phyloP scores from a whole-genome alignment of 2,113 vertebrate genomes.

The Bungarus multicinctus region DNA sequence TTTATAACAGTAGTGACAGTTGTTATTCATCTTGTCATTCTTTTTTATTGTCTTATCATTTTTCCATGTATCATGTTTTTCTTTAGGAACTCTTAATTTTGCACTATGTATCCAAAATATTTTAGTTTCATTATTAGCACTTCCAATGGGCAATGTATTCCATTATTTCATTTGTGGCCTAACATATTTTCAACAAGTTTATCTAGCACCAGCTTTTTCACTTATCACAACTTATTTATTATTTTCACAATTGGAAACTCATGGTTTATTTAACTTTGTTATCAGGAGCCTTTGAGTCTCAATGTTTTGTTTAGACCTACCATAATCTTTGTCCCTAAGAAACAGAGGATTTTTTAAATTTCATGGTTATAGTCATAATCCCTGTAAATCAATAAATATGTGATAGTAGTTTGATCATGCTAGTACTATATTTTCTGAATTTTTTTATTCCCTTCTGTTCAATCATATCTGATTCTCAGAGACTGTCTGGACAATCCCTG shows the following conservation, averaged over 20 bases:
- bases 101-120: background rate
- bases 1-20: background rate
- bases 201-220: background rate
- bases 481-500: background rate
- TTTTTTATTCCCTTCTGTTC: background rate
- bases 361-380: background rate
- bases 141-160: background rate
- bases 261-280: background rate
- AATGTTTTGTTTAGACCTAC: background rate
- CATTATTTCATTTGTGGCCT: background rate
- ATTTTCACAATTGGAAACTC: background rate
- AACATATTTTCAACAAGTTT: background rate
- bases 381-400: background rate
- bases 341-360: background rate
- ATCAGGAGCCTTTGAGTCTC: background rate
- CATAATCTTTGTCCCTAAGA: background rate
- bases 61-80: background rate
- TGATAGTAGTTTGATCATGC: background rate
- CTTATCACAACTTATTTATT: background rate
- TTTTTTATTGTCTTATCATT: background rate
- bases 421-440: background rate
- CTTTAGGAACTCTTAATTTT: background rate
- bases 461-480: background rate
- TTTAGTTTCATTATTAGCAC: background rate
- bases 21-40: background rate